These are phyloP conservation scores for Lepilemur septentrionalis DNA, from an alignment of 2,797 vertebrate genomes.

Conservation along the genomic window DNA sequence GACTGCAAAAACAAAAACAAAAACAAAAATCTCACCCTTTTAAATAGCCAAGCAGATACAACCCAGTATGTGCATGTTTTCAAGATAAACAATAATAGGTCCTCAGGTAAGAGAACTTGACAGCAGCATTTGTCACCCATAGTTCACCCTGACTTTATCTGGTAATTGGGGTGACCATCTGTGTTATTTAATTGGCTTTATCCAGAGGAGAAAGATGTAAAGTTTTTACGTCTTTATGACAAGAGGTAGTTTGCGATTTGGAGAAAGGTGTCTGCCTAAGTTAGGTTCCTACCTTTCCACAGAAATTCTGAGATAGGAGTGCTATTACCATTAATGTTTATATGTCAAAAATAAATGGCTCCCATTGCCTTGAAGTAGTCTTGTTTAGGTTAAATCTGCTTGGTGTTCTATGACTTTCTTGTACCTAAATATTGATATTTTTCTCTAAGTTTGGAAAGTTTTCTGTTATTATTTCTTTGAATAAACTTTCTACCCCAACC, in stretches of 20 bases:
- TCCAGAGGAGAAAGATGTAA: background rate
- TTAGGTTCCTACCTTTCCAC: background rate
- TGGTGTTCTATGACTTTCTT: too few species aligned
- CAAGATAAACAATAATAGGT: background rate
- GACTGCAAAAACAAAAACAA: background rate
- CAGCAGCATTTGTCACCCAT: background rate
- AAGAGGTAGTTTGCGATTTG: background rate
- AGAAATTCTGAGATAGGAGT: background rate
- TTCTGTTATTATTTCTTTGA: too few species aligned
- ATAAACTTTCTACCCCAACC: too few species aligned
- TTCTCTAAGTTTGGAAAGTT: too few species aligned
- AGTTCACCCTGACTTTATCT: background rate
- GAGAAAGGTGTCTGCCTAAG: background rate
- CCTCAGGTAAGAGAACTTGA: background rate
- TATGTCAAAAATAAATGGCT: background rate
- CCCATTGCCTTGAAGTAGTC: too few species aligned
- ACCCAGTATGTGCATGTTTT: background rate
- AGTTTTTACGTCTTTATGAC: background rate
- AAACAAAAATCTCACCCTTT: background rate
- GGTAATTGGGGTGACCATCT: background rate
- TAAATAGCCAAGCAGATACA: background rate
- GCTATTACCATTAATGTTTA: background rate
- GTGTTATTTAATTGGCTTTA: background rate
- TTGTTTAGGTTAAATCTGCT: too few species aligned
- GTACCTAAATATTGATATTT: too few species aligned